Percentiles rank a stretch among this genome's conserved stretches.
phyloP scores from a whole-genome alignment of 1,140 invertebrate genomes.

The Andricus grossulariae region DNA sequence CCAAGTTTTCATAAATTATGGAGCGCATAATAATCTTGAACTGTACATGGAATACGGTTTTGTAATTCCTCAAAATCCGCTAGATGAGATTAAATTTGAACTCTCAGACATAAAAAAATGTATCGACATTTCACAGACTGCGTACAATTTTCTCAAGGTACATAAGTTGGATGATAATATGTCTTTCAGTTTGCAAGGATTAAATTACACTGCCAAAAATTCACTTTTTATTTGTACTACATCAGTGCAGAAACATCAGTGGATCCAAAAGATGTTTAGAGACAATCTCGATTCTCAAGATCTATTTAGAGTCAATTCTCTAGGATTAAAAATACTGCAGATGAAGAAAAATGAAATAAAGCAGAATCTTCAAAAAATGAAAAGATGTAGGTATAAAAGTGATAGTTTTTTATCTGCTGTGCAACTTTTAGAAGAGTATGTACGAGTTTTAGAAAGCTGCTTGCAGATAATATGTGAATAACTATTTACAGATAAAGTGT shows the following conservation, averaged over 20 bases:
- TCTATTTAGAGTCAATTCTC: slow-evolving; percentile 38
- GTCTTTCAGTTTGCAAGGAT: slow-evolving; percentile 75
- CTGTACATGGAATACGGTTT: slow-evolving; percentile 87
- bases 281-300: slow-evolving; percentile 60
- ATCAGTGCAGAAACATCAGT: slow-evolving; percentile 50
- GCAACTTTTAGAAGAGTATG: slow-evolving; percentile 62
- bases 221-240: slow-evolving; percentile 67
- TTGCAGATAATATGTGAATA: not conserved
- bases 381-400: slow-evolving; percentile 43
- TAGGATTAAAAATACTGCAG: slow-evolving; percentile 58
- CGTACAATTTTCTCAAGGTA: slow-evolving; percentile 75
- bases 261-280: slow-evolving; percentile 65
- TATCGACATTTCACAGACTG: slow-evolving; percentile 62
- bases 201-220: slow-evolving; percentile 76
- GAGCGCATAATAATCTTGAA: slow-evolving; percentile 81
- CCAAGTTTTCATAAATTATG: slow-evolving; percentile 88
- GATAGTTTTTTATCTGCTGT: slow-evolving; percentile 62
- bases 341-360: slow-evolving; percentile 55
- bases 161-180: slow-evolving; percentile 75
- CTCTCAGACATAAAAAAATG: slow-evolving; percentile 71
- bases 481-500: not conserved
- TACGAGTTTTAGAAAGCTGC: slow-evolving; percentile 44
- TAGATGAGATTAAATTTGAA: slow-evolving; percentile 78
- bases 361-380: slow-evolving; percentile 55
- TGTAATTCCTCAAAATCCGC: slow-evolving; percentile 78